Conservation (phyloP, 2,113 vertebrate genomes). For the Brachypteracias leptosomus region DNA sequence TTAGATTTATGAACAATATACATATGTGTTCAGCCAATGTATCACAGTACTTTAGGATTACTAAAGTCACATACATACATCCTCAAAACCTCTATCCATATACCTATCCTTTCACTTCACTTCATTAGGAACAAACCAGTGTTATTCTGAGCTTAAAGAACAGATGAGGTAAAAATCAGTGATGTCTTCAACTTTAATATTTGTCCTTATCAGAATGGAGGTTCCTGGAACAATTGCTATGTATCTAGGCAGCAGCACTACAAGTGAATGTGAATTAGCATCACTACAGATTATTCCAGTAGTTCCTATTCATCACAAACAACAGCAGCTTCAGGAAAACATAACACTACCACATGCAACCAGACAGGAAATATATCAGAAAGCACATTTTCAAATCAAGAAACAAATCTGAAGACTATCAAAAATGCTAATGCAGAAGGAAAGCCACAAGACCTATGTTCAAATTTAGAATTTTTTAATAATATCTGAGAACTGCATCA, state of each 20-base stretch:
- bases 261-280: conserved; percentile 29
- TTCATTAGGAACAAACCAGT: background rate
- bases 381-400: background rate
- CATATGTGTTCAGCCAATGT: accelerated
- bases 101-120: background rate
- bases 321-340: conserved; percentile 19
- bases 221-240: conserved; percentile 5
- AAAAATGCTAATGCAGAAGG: background rate
- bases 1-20: background rate
- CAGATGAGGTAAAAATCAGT: background rate
- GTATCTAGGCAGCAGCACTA: conserved; percentile 44
- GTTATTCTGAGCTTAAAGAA: background rate
- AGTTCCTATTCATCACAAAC: conserved; percentile 25
- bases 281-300: conserved; percentile 5
- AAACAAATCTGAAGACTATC: background rate
- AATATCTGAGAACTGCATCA: background rate
- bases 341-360: background rate
- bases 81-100: background rate
- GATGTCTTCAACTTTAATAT: background rate
- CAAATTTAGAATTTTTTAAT: background rate
- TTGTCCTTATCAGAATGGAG: background rate
- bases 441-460: background rate
- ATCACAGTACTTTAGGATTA: background rate
- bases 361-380: background rate
- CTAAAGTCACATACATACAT: background rate